Evolutionary conservation across 2,113 vertebrate species (phyloP), one percentile per base, ranked within the genome.

Genomic region (Chrysemys picta): DNA sequence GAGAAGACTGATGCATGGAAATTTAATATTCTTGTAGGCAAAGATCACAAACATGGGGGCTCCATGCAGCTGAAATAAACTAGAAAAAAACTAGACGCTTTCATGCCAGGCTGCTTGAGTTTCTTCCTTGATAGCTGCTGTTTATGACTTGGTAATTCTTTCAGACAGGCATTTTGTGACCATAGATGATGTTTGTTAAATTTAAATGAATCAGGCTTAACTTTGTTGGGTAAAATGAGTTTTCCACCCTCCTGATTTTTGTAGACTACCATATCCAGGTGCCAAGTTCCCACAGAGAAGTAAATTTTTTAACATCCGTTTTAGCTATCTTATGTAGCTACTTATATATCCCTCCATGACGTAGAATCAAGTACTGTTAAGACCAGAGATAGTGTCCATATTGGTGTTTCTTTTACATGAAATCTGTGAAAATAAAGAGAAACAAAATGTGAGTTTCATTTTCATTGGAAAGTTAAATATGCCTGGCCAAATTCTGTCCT

Each of bases 1-100:
- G 90, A 45, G 49, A 82, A 94, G 92, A 94, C 96, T 92, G 92
- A 96, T 96, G 90, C 83, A 85, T 56, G 85, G 75, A 96, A 92
- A 96, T 97, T 97, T 92, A 96, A 97, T 97, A 90, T 94, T 97
- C 94, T 95, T 96, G 86, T 96, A 96, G 89, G 82, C 90, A 92
- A 96, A 98, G 97, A 90, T 94, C 96, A 92, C 24, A 57, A 97
- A 92, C 93, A 82, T 76, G 53, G 94, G 87, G 87, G 78, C 85
- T 97, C 92, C 95, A 80, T 91, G 95, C 3, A 1, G 78, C 94
- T 95, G 93, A 95, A 97, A 96, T 96, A 91, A 95, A 84, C 85
- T 94, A 94, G 89, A 65, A 89, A 93, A 82, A 87, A 85, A 76
- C 35, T 59, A 11, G 76, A 83, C 2, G 16, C 80, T 96, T 96